Conservation (phyloP, 2,113 vertebrate species). For the Misgurnus mizolepis region DNA sequence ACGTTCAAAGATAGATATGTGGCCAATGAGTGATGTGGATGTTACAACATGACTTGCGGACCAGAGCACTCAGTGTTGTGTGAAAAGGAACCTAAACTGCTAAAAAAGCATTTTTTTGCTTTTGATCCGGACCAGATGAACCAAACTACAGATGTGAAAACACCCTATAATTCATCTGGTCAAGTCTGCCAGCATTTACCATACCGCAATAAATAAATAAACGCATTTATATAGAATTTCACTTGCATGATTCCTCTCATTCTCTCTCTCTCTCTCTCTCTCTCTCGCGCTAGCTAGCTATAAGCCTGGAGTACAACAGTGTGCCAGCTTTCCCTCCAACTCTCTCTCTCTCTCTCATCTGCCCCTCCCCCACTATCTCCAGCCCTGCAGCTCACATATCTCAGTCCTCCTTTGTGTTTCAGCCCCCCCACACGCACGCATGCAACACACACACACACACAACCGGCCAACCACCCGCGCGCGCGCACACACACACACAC, state of each 20-base stretch:
- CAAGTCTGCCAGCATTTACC: no score
- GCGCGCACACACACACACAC: constrained; percentile 10
- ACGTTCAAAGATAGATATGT: no score
- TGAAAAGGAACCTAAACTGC: no score
- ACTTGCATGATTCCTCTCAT: not conserved
- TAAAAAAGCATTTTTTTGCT: no score
- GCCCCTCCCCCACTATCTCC: constrained; percentile 46
- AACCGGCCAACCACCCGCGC: not conserved
- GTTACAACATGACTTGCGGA: no score
- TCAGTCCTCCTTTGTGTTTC: constrained; percentile 49
- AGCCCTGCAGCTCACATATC: constrained; percentile 51
- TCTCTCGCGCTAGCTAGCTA: not conserved
- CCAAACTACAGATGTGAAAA: no score
- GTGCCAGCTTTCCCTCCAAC: constrained; percentile 27
- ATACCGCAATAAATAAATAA: no score
- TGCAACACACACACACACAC: no score
- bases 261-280: not conserved
- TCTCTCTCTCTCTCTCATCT: constrained; percentile 21
- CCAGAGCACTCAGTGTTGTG: no score
- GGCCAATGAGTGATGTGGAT: no score
- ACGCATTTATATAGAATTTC: not conserved
- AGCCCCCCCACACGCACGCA: not conserved
- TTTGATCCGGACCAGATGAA: no score
- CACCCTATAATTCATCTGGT: no score
- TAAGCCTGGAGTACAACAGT: constrained; percentile 32